Base-by-base conservation (phyloP, 1,140 invertebrate genomes). In the Trichonephila inaurata region DNA sequence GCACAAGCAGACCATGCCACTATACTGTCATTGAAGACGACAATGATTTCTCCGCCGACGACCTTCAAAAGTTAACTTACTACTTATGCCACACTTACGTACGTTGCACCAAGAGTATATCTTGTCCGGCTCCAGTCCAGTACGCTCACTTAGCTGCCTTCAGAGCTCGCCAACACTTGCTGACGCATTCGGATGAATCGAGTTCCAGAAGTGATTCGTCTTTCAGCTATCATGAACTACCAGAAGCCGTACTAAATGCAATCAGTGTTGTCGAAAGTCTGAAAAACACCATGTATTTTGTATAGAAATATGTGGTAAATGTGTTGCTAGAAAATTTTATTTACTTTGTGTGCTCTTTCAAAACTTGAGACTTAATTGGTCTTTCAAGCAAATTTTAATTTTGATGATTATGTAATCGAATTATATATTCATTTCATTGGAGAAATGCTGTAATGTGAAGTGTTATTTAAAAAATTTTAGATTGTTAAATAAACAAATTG, bases 141-240 rank as follows among this genome's bases (percentile, higher is more conserved):
- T 95, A 95, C 82, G 95, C 95, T 18, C 92, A 95, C 94, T 94
- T 95, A 28, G 95, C 95, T n/a, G 95, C 95, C 19, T 94, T 89
- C 77, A 72, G 95, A 3, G 94, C 95, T 40, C 40, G 94, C 8
- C 44, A 93, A 5, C 18, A 93, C 64, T 40, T 93, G 12, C 6
- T 62, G 14, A 28, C 24, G 21, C 21, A 4, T 44, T 60, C 19
- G 1, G 58, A 92, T n/a, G 61, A 69, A 51, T 33, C 24, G 0
- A 81, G 91, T 16, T 72, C 16, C 28, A 40, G 14, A 16, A 33
- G 16, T 33, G 7, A 10, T 1, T 33, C 28, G 14, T 89, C 51
- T n/a, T 14, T 24, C 16, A 51, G 14, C 4, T 93, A 19, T n/a
- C 85, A 64, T 24, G 4, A 58, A 66, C 51, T 90, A 66, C n/a